These are phyloP conservation scores for Arge pagana DNA, from an alignment of 2,888 invertebrate species.

Conservation along the genomic window DNA sequence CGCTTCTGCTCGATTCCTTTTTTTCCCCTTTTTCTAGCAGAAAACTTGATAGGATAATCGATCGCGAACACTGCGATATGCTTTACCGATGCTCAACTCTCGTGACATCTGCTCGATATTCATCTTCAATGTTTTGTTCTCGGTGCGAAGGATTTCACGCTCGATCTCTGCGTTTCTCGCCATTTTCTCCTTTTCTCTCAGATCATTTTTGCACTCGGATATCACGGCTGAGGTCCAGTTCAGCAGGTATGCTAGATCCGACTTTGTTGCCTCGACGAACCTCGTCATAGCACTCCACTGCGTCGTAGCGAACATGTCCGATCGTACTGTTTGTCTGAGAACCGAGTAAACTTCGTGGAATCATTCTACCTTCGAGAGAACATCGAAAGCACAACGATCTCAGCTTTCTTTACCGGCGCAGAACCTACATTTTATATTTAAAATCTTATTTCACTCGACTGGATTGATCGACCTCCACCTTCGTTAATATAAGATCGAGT, in stretches of 20 bases:
- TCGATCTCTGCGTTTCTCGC: constrained; percentile 12
- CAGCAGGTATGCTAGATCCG: constrained; percentile 31
- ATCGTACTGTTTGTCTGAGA: neutral
- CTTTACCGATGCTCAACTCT: constrained; percentile 31
- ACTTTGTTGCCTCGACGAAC: constrained; percentile 31
- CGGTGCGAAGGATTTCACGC: constrained; percentile 19
- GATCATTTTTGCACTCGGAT: constrained; percentile 21
- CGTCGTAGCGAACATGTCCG: constrained; percentile 36
- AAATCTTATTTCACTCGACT: no score
- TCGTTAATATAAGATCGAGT: no score
- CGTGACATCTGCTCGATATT: constrained; percentile 16
- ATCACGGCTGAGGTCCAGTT: constrained; percentile 26
- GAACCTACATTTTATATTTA: neutral
- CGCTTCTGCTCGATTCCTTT: no score
- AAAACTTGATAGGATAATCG: no score
- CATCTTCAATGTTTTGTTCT: constrained; percentile 20
- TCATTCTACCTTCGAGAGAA: no score
- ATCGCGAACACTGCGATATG: no score
- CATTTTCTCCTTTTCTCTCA: constrained; percentile 25
- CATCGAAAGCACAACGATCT: no score
- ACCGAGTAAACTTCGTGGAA: no score
- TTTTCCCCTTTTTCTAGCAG: no score
- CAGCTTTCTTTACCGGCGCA: no score
- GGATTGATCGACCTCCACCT: no score
- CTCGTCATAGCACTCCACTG: constrained; percentile 42